phyloP scores from a whole-genome alignment of 2,113 vertebrate species.

The human (Homo sapiens) region DNA sequence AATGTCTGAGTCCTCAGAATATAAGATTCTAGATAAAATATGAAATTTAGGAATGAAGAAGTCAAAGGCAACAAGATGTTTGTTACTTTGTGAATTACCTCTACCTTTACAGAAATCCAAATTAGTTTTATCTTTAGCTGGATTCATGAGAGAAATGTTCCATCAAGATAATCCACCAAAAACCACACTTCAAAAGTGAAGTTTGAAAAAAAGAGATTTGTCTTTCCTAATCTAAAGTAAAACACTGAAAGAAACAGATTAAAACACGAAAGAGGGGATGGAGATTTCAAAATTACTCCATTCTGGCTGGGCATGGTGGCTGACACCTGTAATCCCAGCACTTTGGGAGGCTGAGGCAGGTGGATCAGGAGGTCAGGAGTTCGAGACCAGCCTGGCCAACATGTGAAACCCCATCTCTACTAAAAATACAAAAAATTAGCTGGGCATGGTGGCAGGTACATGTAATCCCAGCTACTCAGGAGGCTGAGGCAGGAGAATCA shows the following conservation, averaged over 20 bases:
- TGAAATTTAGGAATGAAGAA: not conserved
- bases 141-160: not conserved
- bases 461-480: too few species aligned
- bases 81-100: not conserved
- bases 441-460: too few species aligned
- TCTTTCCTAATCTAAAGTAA: constrained; percentile 41
- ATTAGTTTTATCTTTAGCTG: constrained; percentile 12
- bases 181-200: constrained; percentile 7
- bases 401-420: too few species aligned
- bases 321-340: too few species aligned
- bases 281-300: not conserved
- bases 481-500: too few species aligned
- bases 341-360: too few species aligned
- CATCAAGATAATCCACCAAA: not conserved
- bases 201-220: not conserved
- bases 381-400: too few species aligned
- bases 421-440: too few species aligned
- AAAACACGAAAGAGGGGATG: constrained; percentile 18
- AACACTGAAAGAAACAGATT: constrained; percentile 24
- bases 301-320: too few species aligned
- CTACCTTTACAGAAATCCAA: not conserved
- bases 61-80: not conserved
- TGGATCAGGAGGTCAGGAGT: too few species aligned
- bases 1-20: not conserved
- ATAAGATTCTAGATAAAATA: not conserved